These are phyloP conservation scores for Carlito syrichta DNA, from an alignment of 2,113 vertebrate species.

Conservation along the genomic window DNA sequence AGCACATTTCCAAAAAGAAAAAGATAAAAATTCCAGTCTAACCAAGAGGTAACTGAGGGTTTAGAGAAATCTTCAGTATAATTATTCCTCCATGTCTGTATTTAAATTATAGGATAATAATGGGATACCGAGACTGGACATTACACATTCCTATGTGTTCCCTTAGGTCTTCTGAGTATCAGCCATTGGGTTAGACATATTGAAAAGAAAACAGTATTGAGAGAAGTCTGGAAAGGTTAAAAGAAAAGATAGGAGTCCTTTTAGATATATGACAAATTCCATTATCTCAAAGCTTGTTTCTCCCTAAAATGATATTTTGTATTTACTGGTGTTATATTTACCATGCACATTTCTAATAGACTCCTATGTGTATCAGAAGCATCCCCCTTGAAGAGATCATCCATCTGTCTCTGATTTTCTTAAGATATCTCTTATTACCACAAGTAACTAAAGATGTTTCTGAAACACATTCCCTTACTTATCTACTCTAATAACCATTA, in stretches of 20 bases:
- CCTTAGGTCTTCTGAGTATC: neutral
- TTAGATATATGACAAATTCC: too few species aligned
- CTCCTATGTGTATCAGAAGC: rapidly evolving
- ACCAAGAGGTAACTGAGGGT: neutral
- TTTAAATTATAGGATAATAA: neutral
- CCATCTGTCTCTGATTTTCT: conserved; percentile 13
- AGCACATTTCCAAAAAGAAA: neutral
- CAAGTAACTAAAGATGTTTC: neutral
- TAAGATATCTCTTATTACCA: conserved; percentile 13
- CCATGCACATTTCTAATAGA: neutral
- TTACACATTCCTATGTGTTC: neutral
- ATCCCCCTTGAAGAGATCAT: conserved; percentile 11
- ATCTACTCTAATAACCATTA: neutral
- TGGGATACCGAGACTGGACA: neutral
- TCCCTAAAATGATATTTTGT: neutral
- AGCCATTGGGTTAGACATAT: neutral
- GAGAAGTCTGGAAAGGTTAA: neutral
- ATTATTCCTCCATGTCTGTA: neutral
- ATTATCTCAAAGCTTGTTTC: neutral
- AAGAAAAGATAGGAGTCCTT: neutral
- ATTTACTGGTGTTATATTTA: neutral
- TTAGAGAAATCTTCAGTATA: too few species aligned
- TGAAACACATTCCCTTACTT: neutral
- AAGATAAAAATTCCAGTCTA: neutral
- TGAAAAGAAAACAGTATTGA: neutral